These are phyloP conservation scores for Bembecia ichneumoniformis DNA, from an alignment of 2,888 invertebrate species.

Conservation along the genomic window DNA sequence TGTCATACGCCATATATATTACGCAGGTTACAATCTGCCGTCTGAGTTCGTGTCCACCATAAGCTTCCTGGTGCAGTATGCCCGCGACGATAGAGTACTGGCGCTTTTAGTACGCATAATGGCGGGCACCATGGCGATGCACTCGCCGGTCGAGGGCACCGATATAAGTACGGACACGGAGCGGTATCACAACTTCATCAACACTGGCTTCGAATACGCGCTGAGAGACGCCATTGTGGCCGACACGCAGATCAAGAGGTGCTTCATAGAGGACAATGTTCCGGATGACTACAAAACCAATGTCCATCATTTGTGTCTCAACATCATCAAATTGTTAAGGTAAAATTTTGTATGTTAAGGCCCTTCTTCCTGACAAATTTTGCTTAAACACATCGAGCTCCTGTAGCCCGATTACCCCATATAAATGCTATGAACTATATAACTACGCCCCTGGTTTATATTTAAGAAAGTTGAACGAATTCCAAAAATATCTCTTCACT, in stretches of 20 bases:
- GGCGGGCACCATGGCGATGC: constrained; percentile 70
- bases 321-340: constrained; percentile 56
- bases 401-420: too few relatives aligned
- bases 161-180: constrained; percentile 51
- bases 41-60: constrained; percentile 75
- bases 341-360: constrained; percentile 18
- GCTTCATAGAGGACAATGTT: constrained; percentile 35
- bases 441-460: too few relatives aligned
- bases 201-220: constrained; percentile 54
- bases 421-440: too few relatives aligned
- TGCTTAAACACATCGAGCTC: too few relatives aligned
- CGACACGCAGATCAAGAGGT: constrained; percentile 47
- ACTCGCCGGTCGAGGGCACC: constrained; percentile 43
- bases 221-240: constrained; percentile 49
- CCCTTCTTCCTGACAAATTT: too few relatives aligned
- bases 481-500: too few relatives aligned
- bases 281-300: constrained; percentile 53
- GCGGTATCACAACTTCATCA: constrained; percentile 46
- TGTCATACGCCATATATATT: too few relatives aligned
- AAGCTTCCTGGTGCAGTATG: constrained; percentile 73
- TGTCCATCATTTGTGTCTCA: constrained; percentile 52
- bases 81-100: constrained; percentile 71
- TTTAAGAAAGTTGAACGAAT: too few relatives aligned
- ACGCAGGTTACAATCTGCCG: constrained; percentile 71
- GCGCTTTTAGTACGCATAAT: constrained; percentile 75